Evolutionary conservation across 2,113 vertebrate genomes (phyloP).

Genomic region (Silurus asotus): DNA sequence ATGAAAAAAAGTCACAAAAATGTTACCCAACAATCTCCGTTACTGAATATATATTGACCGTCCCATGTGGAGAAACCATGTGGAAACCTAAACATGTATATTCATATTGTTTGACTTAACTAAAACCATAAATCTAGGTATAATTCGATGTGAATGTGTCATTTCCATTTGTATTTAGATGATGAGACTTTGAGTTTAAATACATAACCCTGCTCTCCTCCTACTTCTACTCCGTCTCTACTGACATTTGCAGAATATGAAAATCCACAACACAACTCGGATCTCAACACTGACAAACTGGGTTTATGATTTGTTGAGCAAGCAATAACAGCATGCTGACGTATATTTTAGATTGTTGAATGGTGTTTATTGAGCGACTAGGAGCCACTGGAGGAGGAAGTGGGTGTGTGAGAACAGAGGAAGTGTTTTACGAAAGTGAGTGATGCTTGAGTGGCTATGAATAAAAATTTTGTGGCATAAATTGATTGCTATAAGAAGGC

Average conservation of each 20-base stretch:
- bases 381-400: constrained; percentile 42
- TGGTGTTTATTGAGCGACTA: constrained; percentile 55
- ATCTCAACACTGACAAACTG: constrained; percentile 41
- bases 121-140: not conserved
- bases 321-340: constrained; percentile 53
- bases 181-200: constrained; percentile 10
- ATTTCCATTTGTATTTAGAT: not conserved
- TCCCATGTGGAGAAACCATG: not conserved
- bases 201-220: constrained; percentile 11
- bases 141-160: not conserved
- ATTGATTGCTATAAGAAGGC: constrained; percentile 57
- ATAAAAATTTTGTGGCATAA: constrained; percentile 60
- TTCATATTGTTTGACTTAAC: not conserved
- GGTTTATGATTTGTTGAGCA: constrained; percentile 56
- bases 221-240: constrained; percentile 3
- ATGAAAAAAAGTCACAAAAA: not conserved
- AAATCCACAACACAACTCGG: constrained; percentile 19
- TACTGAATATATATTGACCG: not conserved
- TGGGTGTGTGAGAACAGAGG: constrained; percentile 24
- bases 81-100: not conserved
- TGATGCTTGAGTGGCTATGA: constrained; percentile 58
- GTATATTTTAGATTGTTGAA: constrained; percentile 59
- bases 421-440: constrained; percentile 53
- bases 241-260: constrained; percentile 39
- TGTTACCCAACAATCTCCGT: not conserved